Percentiles rank a stretch among this genome's conserved stretches.
Conservation (phyloP, 2,888 invertebrate genomes). For the Phragmatobia fuliginosa region DNA sequence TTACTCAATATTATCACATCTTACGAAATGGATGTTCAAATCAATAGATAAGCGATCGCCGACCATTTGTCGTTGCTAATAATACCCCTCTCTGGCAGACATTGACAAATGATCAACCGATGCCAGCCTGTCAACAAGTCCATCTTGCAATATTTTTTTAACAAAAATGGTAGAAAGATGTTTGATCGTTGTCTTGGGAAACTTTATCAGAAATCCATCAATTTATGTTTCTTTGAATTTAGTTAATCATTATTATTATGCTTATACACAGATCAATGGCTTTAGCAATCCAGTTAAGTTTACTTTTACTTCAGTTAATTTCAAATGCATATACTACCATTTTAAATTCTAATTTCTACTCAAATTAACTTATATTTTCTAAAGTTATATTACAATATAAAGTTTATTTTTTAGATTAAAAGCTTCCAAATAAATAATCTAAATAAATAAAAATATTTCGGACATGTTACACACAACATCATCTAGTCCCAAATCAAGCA, state of each 20-base stretch:
- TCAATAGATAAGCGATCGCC: conserved; percentile 69
- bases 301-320: no score
- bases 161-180: conserved; percentile 29
- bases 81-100: conserved; percentile 59
- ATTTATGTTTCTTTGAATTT: conserved; percentile 10
- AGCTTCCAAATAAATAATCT: no score
- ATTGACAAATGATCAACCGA: conserved; percentile 64
- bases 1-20: conserved; percentile 57
- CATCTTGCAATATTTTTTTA: conserved; percentile 58
- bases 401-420: no score
- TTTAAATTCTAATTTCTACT: no score
- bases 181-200: conserved; percentile 15
- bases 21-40: conserved; percentile 55
- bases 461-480: no score
- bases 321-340: no score
- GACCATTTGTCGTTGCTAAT: conserved; percentile 72
- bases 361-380: no score
- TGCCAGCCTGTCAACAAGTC: conserved; percentile 68
- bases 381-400: no score
- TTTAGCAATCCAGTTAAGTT: not conserved
- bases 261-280: not conserved
- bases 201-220: conserved; percentile 23
- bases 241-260: not conserved
- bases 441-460: no score
- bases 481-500: no score